Percentiles rank a stretch among this genome's conserved stretches.
phyloP scores from a whole-genome alignment of 2,888 invertebrate species.

The Xylocampa areola region DNA sequence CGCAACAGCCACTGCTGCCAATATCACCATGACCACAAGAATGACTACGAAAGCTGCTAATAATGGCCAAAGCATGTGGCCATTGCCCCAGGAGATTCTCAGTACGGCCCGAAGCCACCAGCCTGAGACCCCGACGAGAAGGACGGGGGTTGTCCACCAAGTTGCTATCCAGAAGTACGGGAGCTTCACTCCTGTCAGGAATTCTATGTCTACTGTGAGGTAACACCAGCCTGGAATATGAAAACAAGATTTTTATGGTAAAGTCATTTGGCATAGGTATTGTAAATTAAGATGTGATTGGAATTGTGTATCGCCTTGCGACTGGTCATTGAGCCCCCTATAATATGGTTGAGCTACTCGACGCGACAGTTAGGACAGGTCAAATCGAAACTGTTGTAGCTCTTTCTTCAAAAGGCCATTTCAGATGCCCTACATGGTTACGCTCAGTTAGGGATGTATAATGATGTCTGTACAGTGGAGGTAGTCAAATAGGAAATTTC shows the following conservation, averaged over 20 bases:
- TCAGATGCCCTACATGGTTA: no score
- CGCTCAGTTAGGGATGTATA: no score
- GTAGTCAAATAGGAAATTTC: no score
- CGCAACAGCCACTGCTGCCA: conserved; percentile 81
- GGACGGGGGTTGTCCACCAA: conserved; percentile 79
- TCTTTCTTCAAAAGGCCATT: no score
- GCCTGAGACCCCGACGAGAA: conserved; percentile 77
- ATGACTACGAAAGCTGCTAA: conserved; percentile 75
- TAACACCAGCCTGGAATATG: conserved; percentile 80
- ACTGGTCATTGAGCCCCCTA: no score
- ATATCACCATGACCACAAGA: conserved; percentile 76
- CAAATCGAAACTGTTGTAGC: no score
- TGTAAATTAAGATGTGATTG: background rate
- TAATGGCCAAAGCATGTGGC: conserved; percentile 77
- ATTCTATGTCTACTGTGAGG: conserved; percentile 81
- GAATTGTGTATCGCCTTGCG: no score
- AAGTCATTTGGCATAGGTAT: background rate
- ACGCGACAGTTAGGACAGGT: no score
- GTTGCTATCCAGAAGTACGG: conserved; percentile 78
- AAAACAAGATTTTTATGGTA: background rate
- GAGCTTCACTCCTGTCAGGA: conserved; percentile 79
- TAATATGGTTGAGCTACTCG: no score
- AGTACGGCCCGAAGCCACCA: conserved; percentile 83
- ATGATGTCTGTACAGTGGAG: no score
- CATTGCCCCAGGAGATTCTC: conserved; percentile 68